Percentiles rank a stretch among this genome's conserved stretches.
phyloP scores from a whole-genome alignment of 2,888 invertebrate genomes.

The Orchesellides sinensis region DNA sequence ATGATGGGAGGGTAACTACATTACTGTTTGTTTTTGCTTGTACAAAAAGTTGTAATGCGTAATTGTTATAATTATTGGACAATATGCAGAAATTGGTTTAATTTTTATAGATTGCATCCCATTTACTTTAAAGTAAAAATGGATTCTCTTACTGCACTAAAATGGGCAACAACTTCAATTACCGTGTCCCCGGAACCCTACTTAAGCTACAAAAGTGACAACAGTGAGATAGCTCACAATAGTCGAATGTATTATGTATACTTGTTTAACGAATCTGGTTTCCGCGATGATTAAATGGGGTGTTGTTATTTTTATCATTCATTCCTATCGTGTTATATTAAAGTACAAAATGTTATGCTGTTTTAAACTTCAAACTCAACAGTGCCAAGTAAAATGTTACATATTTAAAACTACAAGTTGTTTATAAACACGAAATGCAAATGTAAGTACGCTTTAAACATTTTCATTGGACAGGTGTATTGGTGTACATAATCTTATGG shows the following conservation, averaged over 20 bases:
- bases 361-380: neutral
- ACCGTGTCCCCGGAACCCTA: conserved; percentile 59
- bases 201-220: conserved; percentile 16
- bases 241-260: conserved; percentile 43
- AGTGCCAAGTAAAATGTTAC: neutral
- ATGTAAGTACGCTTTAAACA: too few relatives aligned
- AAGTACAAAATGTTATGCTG: too few relatives aligned
- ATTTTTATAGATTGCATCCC: conserved; percentile 44
- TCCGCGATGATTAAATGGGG: neutral
- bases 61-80: too few relatives aligned
- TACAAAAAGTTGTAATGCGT: too few relatives aligned
- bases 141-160: conserved; percentile 47
- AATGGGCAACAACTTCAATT: conserved; percentile 59
- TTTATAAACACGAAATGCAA: too few relatives aligned
- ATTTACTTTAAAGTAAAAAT: conserved; percentile 67
- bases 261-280: conserved; percentile 18
- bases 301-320: neutral
- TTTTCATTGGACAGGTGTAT: too few relatives aligned
- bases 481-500: too few relatives aligned
- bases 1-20: conserved; percentile 33
- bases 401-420: neutral
- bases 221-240: neutral
- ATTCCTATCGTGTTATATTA: too few relatives aligned
- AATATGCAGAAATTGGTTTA: too few relatives aligned
- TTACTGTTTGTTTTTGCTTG: neutral